Evolutionary conservation across 2,888 invertebrate genomes (phyloP).

Genomic region (Eupithecia subumbrata): DNA sequence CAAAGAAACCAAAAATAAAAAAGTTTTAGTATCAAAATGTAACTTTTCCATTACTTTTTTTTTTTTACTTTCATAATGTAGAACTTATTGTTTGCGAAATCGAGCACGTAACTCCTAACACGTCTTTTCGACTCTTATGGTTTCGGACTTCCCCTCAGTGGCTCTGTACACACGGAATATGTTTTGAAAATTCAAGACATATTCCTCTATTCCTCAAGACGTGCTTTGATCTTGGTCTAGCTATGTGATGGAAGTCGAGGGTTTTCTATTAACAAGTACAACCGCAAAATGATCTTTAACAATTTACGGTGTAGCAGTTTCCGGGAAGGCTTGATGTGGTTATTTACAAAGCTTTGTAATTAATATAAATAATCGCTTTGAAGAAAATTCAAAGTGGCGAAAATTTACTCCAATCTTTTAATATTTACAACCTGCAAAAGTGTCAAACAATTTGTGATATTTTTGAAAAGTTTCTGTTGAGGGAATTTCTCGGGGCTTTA

Average conservation of each 20-base stretch:
- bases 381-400: background rate
- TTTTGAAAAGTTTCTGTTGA: background rate
- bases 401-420: background rate
- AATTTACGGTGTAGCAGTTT: background rate
- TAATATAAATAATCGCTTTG: background rate
- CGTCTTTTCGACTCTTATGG: too few relatives aligned
- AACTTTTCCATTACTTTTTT: too few relatives aligned
- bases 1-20: too few relatives aligned
- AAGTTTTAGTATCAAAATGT: too few relatives aligned
- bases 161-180: background rate
- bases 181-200: background rate
- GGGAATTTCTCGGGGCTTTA: background rate
- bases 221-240: slow-evolving; percentile 4
- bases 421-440: background rate
- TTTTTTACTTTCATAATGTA: too few relatives aligned
- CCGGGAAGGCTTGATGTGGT: background rate
- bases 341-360: slow-evolving; percentile 4
- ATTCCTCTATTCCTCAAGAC: too few relatives aligned
- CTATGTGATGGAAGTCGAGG: background rate
- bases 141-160: too few relatives aligned
- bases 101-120: too few relatives aligned
- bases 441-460: background rate
- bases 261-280: background rate
- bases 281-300: background rate
- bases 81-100: too few relatives aligned